Conservation (phyloP, 2,888 invertebrate species). For the Zygogramma bicolorata region DNA sequence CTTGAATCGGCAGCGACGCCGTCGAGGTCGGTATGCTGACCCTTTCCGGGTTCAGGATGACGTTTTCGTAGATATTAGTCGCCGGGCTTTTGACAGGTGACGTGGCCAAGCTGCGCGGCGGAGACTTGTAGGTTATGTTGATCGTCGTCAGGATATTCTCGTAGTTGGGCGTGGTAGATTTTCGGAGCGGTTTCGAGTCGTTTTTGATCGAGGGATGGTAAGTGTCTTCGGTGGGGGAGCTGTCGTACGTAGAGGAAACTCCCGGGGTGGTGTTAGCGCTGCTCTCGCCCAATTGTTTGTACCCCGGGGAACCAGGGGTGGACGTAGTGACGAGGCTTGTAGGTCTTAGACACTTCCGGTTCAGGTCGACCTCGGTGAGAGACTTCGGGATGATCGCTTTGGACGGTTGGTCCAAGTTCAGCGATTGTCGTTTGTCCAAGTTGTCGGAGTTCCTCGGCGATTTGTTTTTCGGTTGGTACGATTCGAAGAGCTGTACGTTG, state of each 20-base stretch:
- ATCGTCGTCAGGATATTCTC: constrained; percentile 76
- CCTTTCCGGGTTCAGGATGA: constrained; percentile 70
- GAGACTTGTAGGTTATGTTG: constrained; percentile 79
- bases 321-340: constrained; percentile 58
- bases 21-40: constrained; percentile 71
- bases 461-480: constrained; percentile 64
- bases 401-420: constrained; percentile 57
- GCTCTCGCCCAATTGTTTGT: constrained; percentile 61
- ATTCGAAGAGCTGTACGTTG: constrained; percentile 46
- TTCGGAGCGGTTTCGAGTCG: constrained; percentile 33
- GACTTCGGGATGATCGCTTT: constrained; percentile 58
- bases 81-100: constrained; percentile 53
- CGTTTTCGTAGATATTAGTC: constrained; percentile 70
- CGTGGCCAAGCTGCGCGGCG: constrained; percentile 66
- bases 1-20: constrained; percentile 71
- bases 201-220: constrained; percentile 43
- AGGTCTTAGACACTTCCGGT: constrained; percentile 51
- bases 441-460: constrained; percentile 62
- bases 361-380: constrained; percentile 61
- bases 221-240: constrained; percentile 49
- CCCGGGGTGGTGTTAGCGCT: constrained; percentile 59
- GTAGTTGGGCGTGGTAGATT: constrained; percentile 58
- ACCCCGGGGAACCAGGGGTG: constrained; percentile 62
- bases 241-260: constrained; percentile 57
- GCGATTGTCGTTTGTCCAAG: constrained; percentile 60